These are phyloP conservation scores for Melanotaenia duboulayi DNA, from an alignment of 2,113 vertebrate genomes.

Conservation along the genomic window DNA sequence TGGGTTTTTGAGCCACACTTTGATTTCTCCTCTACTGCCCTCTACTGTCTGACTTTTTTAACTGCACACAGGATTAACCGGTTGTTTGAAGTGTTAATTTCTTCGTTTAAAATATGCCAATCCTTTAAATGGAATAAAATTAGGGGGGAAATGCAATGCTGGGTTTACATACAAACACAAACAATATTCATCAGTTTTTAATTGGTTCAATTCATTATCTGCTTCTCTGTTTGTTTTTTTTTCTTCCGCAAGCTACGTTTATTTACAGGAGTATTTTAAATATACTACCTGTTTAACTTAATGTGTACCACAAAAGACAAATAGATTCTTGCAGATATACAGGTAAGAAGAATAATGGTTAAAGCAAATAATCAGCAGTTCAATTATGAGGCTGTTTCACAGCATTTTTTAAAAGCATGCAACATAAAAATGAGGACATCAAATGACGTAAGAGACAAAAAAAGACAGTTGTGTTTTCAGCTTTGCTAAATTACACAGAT, in stretches of 20 bases:
- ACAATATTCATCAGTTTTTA: too few species aligned
- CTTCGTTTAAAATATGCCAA: too few species aligned
- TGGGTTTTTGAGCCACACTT: not conserved
- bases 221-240: not conserved
- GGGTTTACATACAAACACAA: too few species aligned
- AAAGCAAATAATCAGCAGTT: too few species aligned
- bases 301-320: not conserved
- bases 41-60: conserved; percentile 41
- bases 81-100: not conserved
- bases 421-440: not conserved
- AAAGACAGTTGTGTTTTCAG: too few species aligned
- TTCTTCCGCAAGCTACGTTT: not conserved
- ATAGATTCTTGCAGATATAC: too few species aligned
- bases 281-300: not conserved
- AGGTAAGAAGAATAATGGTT: too few species aligned
- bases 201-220: not conserved
- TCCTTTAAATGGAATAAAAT: too few species aligned
- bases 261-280: not conserved
- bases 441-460: conserved; percentile 20
- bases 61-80: conserved; percentile 11
- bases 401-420: not conserved
- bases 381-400: too few species aligned
- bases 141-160: too few species aligned
- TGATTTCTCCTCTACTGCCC: conserved; percentile 50
- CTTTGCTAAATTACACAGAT: too few species aligned